Evolutionary conservation across 2,113 vertebrate genomes (phyloP).

Genomic region (Euleptes europaea): DNA sequence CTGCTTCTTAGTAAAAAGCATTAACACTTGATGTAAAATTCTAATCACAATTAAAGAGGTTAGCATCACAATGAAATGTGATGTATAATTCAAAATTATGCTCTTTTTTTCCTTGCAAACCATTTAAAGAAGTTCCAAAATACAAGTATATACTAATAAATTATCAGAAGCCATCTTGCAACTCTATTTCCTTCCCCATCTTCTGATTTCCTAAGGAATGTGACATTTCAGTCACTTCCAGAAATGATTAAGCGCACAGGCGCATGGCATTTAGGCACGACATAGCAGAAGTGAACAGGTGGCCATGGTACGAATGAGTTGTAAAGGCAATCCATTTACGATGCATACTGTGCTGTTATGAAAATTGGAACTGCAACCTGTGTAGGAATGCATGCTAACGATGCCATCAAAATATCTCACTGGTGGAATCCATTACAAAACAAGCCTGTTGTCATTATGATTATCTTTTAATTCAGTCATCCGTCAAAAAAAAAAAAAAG

Average conservation of each 20-base stretch:
- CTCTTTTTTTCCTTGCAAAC: conserved; percentile 60
- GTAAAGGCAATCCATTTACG: conserved; percentile 26
- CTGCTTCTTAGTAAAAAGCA: conserved; percentile 73
- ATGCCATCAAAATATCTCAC: not conserved
- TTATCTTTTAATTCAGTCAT: conserved; percentile 35
- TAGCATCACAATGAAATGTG: conserved; percentile 59
- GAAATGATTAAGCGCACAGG: conserved; percentile 38
- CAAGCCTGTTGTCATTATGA: conserved; percentile 6
- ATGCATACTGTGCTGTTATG: not conserved
- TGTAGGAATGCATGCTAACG: not conserved
- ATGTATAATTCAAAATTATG: conserved; percentile 61
- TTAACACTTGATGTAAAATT: conserved; percentile 75
- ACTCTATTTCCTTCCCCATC: conserved; percentile 14
- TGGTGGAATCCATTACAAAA: conserved; percentile 18
- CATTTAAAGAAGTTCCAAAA: conserved; percentile 50
- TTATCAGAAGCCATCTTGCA: conserved; percentile 24
- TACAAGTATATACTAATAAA: conserved; percentile 35
- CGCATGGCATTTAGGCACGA: conserved; percentile 28
- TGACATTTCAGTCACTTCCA: conserved; percentile 50
- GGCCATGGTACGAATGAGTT: conserved; percentile 14
- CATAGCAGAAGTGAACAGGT: conserved; percentile 41
- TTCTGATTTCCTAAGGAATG: conserved; percentile 23
- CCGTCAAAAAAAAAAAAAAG: conserved; percentile 19
- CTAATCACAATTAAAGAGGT: conserved; percentile 73
- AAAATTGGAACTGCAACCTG: conserved; percentile 41